Evolutionary conservation across 1,140 invertebrate genomes (phyloP).

Genomic region (Aphidius ervi): DNA sequence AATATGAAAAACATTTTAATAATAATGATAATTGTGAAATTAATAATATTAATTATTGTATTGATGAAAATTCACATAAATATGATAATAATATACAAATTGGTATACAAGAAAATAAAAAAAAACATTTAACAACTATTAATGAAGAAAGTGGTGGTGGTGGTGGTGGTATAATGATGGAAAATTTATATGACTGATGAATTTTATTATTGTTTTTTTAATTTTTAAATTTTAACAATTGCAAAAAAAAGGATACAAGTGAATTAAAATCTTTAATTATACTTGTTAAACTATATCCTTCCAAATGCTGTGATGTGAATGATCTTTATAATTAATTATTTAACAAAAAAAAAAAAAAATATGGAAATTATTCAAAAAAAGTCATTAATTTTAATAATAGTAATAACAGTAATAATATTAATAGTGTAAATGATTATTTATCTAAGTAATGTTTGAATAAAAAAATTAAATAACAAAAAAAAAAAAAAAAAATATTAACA

Average conservation of each 20-base stretch:
- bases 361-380: too few species aligned
- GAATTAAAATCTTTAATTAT: too few species aligned
- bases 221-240: background rate
- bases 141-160: slow-evolving; percentile 31
- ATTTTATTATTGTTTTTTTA: background rate
- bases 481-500: too few species aligned
- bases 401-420: too few species aligned
- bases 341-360: too few species aligned
- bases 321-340: slow-evolving; percentile 9
- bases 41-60: slow-evolving; percentile 30
- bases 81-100: slow-evolving; percentile 29
- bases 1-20: slow-evolving; percentile 33
- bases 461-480: too few species aligned
- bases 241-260: slow-evolving; percentile 1
- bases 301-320: slow-evolving; percentile 33
- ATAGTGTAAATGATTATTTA: too few species aligned
- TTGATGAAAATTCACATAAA: slow-evolving; percentile 32
- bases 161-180: slow-evolving; percentile 21
- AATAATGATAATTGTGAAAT: slow-evolving; percentile 29
- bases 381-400: too few species aligned
- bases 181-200: slow-evolving; percentile 29
- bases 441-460: too few species aligned
- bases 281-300: slow-evolving; percentile 22
- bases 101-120: slow-evolving; percentile 19
- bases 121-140: slow-evolving; percentile 34